Base-by-base conservation (phyloP, 2,113 vertebrate genomes). In the Amblyopsis rosae region DNA sequence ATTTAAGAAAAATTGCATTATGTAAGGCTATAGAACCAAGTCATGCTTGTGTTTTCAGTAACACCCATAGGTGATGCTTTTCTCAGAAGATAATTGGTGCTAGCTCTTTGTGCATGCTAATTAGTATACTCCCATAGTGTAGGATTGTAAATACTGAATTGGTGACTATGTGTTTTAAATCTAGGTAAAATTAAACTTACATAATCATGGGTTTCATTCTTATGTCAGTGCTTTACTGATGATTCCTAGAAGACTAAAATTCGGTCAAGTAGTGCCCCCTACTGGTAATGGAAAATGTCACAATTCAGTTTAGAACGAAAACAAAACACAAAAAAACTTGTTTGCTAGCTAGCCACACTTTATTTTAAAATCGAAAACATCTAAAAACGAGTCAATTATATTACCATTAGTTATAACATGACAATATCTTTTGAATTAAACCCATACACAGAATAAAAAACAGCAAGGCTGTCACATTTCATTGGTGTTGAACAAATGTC, bases 321-420 rank as follows among this genome's bases (percentile, higher is more conserved):
- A 57, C 33, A 58, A 17, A 3, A n/a, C 3, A 58, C 10, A 13
- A 62, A 1, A 2, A 17, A 13, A 68, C 57, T 32, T 1, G 19
- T 46, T 12, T 71, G 60, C 75, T 69, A 11, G 60, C 75, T 69
- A 11, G 46, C 15, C 59, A 85, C 48, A 70, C 50, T 69, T 73
- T 51, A 55, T 17, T 88, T 87, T 89, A 87, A 69, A 85, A 59
- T 70, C 60, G 62, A 81, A 85, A 85, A 82, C 80, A 76, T 76
- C 65, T 82, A 84, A 82, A 84, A 86, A 68, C 12, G 1, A 9
- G 9, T 53, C 41, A 46, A 45, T 59, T 59, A 46, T 15, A 12
- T 10, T 49, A 79, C 35, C 47, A 70, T 46, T 10, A 66, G 6
- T 70, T 62, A 46, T 64, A 70, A 12, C 69, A 54, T 61, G 61